Percentiles rank a stretch among this genome's conserved stretches.
These are phyloP conservation scores for Tenrec ecaudatus DNA, from an alignment of 2,113 vertebrate genomes.

Conservation along the genomic window DNA sequence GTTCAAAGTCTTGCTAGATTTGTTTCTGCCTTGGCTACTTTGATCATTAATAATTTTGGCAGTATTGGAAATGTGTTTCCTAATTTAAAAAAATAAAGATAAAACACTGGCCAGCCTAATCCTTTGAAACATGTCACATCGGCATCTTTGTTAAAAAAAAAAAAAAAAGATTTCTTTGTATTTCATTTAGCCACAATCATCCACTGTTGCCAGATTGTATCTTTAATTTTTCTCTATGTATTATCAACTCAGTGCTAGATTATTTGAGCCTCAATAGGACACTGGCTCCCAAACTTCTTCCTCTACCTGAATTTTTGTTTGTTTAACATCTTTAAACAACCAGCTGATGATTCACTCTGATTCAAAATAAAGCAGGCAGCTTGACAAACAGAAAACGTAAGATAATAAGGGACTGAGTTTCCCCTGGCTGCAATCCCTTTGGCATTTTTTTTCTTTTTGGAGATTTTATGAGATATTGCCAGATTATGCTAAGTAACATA, in stretches of 20 bases:
- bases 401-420: conserved; percentile 60
- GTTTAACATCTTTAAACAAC: conserved; percentile 77
- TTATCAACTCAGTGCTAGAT: conserved; percentile 65
- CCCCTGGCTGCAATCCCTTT: conserved; percentile 47
- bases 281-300: conserved; percentile 42
- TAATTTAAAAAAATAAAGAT: not conserved
- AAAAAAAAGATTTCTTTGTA: not conserved
- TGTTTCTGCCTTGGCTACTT: not conserved
- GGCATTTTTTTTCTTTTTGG: conserved; percentile 70
- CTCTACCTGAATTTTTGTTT: conserved; percentile 76
- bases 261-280: conserved; percentile 63
- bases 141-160: not conserved
- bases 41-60: not conserved
- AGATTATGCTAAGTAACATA: conserved; percentile 70
- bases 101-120: not conserved
- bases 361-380: conserved; percentile 73
- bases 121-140: not conserved
- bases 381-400: conserved; percentile 68
- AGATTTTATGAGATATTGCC: conserved; percentile 65
- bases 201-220: conserved; percentile 42
- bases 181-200: conserved; percentile 49
- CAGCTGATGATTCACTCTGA: conserved; percentile 81
- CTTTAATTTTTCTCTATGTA: conserved; percentile 61
- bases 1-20: not conserved
- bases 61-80: not conserved